Evolutionary conservation across 1,140 invertebrate genomes (phyloP), one percentile per base, ranked within the genome.

Genomic region (Pollicipes pollicipes): DNA sequence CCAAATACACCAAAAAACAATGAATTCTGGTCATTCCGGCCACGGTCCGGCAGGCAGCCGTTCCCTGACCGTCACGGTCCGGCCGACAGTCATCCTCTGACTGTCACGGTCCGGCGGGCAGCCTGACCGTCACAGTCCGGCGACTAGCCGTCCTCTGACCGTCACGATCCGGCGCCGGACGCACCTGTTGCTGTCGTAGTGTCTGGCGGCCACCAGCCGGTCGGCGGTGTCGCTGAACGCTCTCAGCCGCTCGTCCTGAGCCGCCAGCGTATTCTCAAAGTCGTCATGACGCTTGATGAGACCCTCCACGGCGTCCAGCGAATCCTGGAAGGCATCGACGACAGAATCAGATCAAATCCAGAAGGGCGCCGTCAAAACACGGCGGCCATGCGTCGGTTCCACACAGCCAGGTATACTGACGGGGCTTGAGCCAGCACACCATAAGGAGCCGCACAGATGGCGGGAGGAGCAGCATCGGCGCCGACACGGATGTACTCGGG

Each of bases 251-350:
- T 98, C 95, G 78, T 98, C 95, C 80, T 98, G 95, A 26, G 93
- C 95, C 71, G 86, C 84, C 4, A 99, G 83, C 29, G 92, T 95
- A 76, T 92, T 94, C 76, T 95, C 90, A 80, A 98, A 93, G 79
- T 97, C 95, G 77, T 91, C 87, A 77, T 98, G 96, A 68, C 93
- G 85, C 80, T 98, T 98, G 26, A 96, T 80, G 58, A 98, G 83
- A 4, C 91, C 90, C 78, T 97, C 93, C 13, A 97, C 95, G 76
- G 95, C 93, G 80, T 98, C 95, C 68, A 97, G 83, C 0, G 93
- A 93, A 74, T 89, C 86, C 89, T 91, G 75, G 66, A 79, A 77
- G 70, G 69, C 71, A 73, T 76, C 67, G 31, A 27, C 30, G 30
- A 32, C 35, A 66, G 28, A 21, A 66, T 63, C 3, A 66, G 8